Base-by-base conservation (phyloP, 2,113 vertebrate genomes). In the Synodontis membranacea region DNA sequence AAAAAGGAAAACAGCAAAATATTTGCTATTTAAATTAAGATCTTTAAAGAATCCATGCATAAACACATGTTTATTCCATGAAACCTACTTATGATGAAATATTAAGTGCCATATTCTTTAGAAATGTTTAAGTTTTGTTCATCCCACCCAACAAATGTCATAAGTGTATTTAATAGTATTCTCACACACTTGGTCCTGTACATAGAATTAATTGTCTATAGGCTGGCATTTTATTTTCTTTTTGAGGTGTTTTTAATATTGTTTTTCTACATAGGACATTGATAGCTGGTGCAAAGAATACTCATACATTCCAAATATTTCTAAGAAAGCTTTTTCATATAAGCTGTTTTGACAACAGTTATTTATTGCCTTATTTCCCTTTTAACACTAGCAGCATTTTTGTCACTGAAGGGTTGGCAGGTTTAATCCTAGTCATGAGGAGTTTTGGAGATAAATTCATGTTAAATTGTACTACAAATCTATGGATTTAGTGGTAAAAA, bases 261-360 rank as follows among this genome's bases (percentile, higher is more conserved):
- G 82, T 66, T 87, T 88, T 87, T 89, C 85, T 78, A 62, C 83
- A 84, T 84, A 86, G 86, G 85, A 74, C 42, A 86, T 72, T 84
- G 60, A 80, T 84, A 64, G 70, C 68, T 88, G 80, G 83, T 89
- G 84, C 84, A 89, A 85, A 86, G 68, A 84, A 84, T 76, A 85
- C 88, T 89, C 88, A 90, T 89, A 90, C 91, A 90, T 92, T 90
- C 87, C 90, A 88, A 84, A 83, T 80, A 84, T 91, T 88, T 90
- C 25, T 88, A 89, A 82, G 80, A 88, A 86, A 75, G 62, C 74
- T 82, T 78, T 90, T 89, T 89, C 82, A 85, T 75, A 87, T 37
- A 74, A 88, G 79, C 58, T 85, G 42, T 90, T 84, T 84, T 85
- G 10, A 86, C 74, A 50, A 87, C 83, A 81, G 84, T 76, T 76